Percentiles rank a stretch among this genome's conserved stretches.
phyloP scores from a whole-genome alignment of 2,113 vertebrate species.

The Phalacrocorax aristotelis region DNA sequence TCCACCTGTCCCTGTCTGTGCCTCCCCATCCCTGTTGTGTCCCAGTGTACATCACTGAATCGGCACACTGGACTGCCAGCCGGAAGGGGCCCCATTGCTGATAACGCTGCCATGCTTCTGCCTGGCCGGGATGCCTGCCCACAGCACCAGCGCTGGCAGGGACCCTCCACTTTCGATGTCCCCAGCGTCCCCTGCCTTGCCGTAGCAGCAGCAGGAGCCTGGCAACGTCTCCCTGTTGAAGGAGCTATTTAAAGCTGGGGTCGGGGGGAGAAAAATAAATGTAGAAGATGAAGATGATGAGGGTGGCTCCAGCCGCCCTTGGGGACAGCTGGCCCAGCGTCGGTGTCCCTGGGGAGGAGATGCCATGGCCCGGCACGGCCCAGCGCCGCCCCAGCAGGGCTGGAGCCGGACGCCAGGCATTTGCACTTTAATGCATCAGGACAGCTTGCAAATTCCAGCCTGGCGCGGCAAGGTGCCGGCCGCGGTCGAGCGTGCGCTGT shows the following conservation, averaged over 20 bases:
- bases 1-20: accelerated
- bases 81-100: neutral
- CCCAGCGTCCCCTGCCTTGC: neutral
- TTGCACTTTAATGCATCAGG: constrained; percentile 49
- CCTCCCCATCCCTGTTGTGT: neutral
- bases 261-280: neutral
- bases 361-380: neutral
- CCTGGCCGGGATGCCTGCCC: neutral
- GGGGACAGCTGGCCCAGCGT: neutral
- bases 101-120: accelerated
- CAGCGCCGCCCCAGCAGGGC: neutral
- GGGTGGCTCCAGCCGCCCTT: neutral
- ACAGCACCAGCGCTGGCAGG: neutral
- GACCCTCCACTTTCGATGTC: neutral
- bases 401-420: neutral
- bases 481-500: neutral
- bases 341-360: neutral
- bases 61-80: accelerated
- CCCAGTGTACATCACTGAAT: accelerated
- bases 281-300: neutral
- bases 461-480: constrained; percentile 17
- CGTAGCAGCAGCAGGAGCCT: neutral
- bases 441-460: constrained; percentile 57
- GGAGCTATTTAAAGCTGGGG: neutral
- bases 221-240: neutral